Evolutionary conservation across 2,113 vertebrate species (phyloP).

Genomic region (Pipa parva): DNA sequence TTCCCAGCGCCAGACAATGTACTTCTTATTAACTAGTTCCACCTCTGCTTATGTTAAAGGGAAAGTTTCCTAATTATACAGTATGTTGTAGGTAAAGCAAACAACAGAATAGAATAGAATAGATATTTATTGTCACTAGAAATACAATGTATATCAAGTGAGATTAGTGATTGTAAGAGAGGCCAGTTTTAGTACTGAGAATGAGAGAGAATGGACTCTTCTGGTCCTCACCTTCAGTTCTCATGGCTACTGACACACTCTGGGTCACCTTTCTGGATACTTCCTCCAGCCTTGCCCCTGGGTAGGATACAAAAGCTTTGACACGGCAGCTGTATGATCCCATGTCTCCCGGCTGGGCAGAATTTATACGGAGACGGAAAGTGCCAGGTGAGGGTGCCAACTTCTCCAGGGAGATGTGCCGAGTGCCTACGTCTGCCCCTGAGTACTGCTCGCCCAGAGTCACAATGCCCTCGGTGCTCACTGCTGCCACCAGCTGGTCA

Average conservation of each 20-base stretch:
- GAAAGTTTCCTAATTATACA: no score
- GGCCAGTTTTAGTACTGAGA: no score
- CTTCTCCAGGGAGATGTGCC: slow-evolving; percentile 75
- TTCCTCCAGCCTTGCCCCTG: slow-evolving; percentile 55
- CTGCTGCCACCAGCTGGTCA: slow-evolving; percentile 62
- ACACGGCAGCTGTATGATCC: slow-evolving; percentile 77
- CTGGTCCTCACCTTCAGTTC: slow-evolving; percentile 78
- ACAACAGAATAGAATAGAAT: no score
- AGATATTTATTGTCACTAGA: no score
- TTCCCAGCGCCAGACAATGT: no score
- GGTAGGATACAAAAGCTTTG: slow-evolving; percentile 66
- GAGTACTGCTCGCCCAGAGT: slow-evolving; percentile 66
- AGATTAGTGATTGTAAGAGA: no score
- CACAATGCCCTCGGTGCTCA: slow-evolving; percentile 66
- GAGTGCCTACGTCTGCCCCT: slow-evolving; percentile 24
- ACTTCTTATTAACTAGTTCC: no score
- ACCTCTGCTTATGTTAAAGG: no score
- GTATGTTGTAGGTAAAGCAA: no score
- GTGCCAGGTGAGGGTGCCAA: slow-evolving; percentile 56
- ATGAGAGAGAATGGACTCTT: no score
- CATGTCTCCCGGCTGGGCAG: slow-evolving; percentile 64
- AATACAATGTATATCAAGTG: no score
- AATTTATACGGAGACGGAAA: slow-evolving; percentile 73
- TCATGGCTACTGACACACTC: slow-evolving; percentile 69
- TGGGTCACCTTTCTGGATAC: slow-evolving; percentile 69